These are phyloP conservation scores for Scaptodrosophila lebanonensis DNA, from an alignment of 1,140 invertebrate genomes.

Conservation along the genomic window DNA sequence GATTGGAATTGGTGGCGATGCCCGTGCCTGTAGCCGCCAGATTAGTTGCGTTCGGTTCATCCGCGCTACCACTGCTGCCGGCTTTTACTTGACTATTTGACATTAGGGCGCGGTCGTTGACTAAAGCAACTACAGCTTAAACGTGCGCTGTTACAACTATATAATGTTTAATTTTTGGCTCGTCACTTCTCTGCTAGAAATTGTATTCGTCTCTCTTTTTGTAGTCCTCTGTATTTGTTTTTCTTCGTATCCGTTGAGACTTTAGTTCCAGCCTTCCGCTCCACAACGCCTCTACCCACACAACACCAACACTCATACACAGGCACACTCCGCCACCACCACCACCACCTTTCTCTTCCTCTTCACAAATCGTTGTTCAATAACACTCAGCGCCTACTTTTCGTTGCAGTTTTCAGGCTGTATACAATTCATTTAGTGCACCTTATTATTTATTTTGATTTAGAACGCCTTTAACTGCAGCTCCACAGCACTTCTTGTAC, in stretches of 20 bases:
- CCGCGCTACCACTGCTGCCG: conserved; percentile 64
- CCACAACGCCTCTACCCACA: conserved; percentile 56
- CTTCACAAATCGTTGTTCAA: conserved; percentile 42
- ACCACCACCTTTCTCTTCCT: conserved; percentile 24
- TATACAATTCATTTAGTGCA: no score
- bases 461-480: conserved; percentile 12
- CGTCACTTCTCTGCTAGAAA: conserved; percentile 21
- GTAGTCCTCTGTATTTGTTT: conserved; percentile 23
- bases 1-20: conserved; percentile 16
- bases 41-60: conserved; percentile 44
- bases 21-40: conserved; percentile 19
- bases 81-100: conserved; percentile 75
- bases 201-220: conserved; percentile 20
- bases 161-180: conserved; percentile 41
- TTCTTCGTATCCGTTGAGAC: conserved; percentile 37
- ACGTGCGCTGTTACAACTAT: conserved; percentile 37
- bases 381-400: conserved; percentile 43
- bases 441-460: no score
- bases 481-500: conserved; percentile 41
- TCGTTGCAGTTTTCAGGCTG: neutral
- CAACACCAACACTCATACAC: conserved; percentile 38
- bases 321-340: conserved; percentile 25
- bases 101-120: conserved; percentile 70
- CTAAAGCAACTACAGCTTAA: conserved; percentile 41
- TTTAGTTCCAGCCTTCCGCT: conserved; percentile 10